Percentiles rank a stretch among this genome's conserved stretches.
phyloP scores from a whole-genome alignment of 2,113 vertebrate species.

The Salvelinus sp. region DNA sequence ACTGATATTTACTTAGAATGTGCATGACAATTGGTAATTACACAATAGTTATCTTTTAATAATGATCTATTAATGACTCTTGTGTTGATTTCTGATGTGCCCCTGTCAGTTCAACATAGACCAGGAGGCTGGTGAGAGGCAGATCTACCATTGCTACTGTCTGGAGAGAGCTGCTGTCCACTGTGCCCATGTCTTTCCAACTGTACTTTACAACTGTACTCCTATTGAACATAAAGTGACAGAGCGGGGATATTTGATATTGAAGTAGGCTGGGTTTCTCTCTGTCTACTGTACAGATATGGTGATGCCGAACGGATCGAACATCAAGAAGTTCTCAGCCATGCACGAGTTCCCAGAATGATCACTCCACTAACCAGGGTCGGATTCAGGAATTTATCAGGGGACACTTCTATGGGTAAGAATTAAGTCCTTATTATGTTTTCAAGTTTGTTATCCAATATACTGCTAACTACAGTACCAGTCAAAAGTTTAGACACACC shows the following conservation, averaged over 20 bases:
- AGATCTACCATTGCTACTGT: slow-evolving; percentile 97
- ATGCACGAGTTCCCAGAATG: slow-evolving; percentile 97
- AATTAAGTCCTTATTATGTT: not conserved
- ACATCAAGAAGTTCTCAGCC: slow-evolving; percentile 97
- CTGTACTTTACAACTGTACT: slow-evolving; percentile 63
- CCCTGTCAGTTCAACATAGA: slow-evolving; percentile 87
- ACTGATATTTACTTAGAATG: not conserved
- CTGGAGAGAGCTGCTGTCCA: slow-evolving; percentile 91
- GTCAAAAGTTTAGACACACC: too few species aligned
- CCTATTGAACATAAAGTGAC: not conserved
- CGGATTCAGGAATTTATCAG: slow-evolving; percentile 95
- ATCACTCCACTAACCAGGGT: slow-evolving; percentile 88
- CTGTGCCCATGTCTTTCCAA: slow-evolving; percentile 92
- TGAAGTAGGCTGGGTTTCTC: not conserved
- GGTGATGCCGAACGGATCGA: slow-evolving; percentile 93
- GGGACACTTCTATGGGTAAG: slow-evolving; percentile 96
- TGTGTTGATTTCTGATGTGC: slow-evolving; percentile 7
- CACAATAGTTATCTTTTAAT: not conserved
- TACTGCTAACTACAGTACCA: not conserved
- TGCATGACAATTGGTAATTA: not conserved
- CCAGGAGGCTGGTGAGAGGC: slow-evolving; percentile 91
- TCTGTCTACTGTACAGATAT: slow-evolving; percentile 77
- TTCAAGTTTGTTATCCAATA: not conserved
- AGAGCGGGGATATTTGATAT: not conserved
- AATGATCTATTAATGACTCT: too few species aligned